Base-by-base conservation (phyloP, 2,888 invertebrate species). In the Antitype chi region DNA sequence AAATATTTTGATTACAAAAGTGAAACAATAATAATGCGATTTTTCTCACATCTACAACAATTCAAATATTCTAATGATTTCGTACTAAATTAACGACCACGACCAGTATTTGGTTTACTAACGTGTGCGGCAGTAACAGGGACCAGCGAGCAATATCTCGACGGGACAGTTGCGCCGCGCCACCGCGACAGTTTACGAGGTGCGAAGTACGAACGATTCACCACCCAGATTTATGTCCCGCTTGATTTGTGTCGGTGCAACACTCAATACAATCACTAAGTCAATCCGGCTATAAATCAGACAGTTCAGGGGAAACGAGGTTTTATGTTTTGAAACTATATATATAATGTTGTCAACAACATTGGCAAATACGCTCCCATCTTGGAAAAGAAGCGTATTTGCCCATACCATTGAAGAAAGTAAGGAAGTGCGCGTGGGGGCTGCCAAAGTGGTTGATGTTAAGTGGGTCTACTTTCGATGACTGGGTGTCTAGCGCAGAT, bases 191-290 rank as follows among this genome's bases (percentile, higher is more conserved):
- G 62, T 87, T 85, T 85, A 87, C 86, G 86, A 85, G 78, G 78
- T 77, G 85, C 32, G 85, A 78, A 74, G 69, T 80, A 74, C 69
- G 57, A 81, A 62, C 73, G 63, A 76, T 76, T 63, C 82, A 72
- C 82, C 74, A 78, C 75, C 70, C 62, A 62, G 84, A 86, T 84
- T 86, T 86, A 85, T 86, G 67, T 62, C 59, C 74, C 38, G n/a
- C 64, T 80, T 78, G 87, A 86, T 84, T 86, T 86, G 79, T 84
- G 70, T 60, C 25, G 43, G 52, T 82, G 75, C 84, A 73, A 70
- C 67, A 78, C 60, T 85, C 84, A 78, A 82, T 86, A 84, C 67
- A 82, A 78, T 82, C 82, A 85, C 84, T 82, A 86, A 82, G 74
- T 72, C 83, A 78, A 82, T 85, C 71, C 69, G 60, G 78, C 59